Percentiles rank a stretch among this genome's conserved stretches.
These are phyloP conservation scores for Potorous gilbertii DNA, from an alignment of 2,797 vertebrate species.

Conservation along the genomic window DNA sequence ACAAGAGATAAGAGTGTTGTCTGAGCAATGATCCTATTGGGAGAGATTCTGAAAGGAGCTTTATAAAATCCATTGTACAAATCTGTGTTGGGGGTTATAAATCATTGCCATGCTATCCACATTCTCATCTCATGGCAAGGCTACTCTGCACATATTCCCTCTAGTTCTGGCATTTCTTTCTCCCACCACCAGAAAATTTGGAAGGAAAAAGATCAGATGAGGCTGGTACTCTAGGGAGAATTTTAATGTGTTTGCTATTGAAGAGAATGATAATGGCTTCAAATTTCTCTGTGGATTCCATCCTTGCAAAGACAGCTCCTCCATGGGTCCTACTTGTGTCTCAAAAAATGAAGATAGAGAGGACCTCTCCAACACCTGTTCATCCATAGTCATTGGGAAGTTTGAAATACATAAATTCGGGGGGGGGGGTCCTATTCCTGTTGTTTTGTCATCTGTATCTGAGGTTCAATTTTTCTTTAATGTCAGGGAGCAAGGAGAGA, in stretches of 20 bases:
- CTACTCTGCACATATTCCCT: not conserved
- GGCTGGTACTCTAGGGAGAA: not conserved
- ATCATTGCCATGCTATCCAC: not conserved
- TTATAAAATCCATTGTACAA: constrained; percentile 89
- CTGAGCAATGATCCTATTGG: constrained; percentile 90
- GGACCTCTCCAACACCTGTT: not conserved
- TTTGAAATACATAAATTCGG: not conserved
- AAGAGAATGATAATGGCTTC: not conserved
- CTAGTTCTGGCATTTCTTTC: not conserved
- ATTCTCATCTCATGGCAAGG: not conserved
- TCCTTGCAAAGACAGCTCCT: not conserved
- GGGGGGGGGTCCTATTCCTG: not conserved
- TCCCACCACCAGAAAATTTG: not conserved
- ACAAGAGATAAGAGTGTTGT: constrained; percentile 50
- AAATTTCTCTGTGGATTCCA: not conserved
- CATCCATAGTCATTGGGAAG: not conserved
- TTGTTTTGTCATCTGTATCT: not conserved
- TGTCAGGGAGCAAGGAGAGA: not conserved
- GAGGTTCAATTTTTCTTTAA: not conserved
- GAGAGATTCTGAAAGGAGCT: constrained; percentile 90
- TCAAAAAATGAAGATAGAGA: not conserved
- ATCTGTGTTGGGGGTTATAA: not conserved
- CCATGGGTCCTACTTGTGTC: not conserved
- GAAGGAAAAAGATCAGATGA: not conserved
- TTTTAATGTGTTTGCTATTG: not conserved